Evolutionary conservation across 2,888 invertebrate species (phyloP).

Genomic region (Criorhina ranunculi): DNA sequence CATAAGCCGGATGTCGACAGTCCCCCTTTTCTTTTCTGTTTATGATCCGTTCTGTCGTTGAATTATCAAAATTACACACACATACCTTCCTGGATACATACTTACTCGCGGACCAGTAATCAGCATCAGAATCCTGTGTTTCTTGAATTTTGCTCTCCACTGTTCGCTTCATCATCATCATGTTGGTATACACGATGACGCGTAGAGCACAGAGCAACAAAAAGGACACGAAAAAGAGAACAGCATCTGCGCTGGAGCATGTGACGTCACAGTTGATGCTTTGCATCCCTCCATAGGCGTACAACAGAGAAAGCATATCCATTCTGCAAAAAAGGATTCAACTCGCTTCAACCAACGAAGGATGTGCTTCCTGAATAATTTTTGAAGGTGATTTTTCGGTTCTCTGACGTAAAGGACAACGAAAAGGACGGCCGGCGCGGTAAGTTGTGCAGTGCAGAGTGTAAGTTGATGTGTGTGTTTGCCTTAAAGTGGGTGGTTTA

Average conservation of each 20-base stretch:
- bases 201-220: not conserved
- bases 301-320: constrained; percentile 39
- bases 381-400: constrained; percentile 60
- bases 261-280: constrained; percentile 66
- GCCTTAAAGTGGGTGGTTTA: constrained; percentile 21
- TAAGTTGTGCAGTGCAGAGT: not conserved
- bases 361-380: constrained; percentile 18
- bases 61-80: constrained; percentile 39
- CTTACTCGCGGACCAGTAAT: too few relatives aligned
- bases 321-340: not conserved
- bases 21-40: not conserved
- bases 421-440: constrained; percentile 15
- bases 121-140: constrained; percentile 14
- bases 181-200: not conserved
- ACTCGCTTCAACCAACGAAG: constrained; percentile 21
- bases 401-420: constrained; percentile 52
- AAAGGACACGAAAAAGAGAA: not conserved
- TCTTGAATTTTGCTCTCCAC: constrained; percentile 25
- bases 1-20: not conserved
- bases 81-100: not conserved
- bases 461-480: too few relatives aligned
- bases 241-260: constrained; percentile 76
- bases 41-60: constrained; percentile 6
- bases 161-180: constrained; percentile 5
- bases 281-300: not conserved